Percentiles rank a stretch among this genome's conserved stretches.
phyloP scores from a whole-genome alignment of 2,113 vertebrate species.

The Cinclus cinclus region DNA sequence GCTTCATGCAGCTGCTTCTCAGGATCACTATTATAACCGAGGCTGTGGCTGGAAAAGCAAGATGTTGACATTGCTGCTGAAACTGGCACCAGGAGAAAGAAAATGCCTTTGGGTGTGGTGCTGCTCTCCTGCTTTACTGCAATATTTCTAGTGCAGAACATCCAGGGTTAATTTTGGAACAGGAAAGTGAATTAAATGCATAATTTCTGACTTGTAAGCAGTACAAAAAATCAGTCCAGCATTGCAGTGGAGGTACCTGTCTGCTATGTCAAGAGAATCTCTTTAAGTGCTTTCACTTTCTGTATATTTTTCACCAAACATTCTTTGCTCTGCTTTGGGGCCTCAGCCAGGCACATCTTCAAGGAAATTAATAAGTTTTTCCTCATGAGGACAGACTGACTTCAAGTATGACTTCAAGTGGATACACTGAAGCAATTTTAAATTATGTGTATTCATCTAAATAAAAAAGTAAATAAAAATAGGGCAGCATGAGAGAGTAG shows the following conservation, averaged over 20 bases:
- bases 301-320: background rate
- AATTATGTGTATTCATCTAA: background rate
- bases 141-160: background rate
- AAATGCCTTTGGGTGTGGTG: background rate
- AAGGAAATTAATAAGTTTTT: background rate
- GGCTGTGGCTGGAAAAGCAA: background rate
- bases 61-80: background rate
- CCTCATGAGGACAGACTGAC: background rate
- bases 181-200: background rate
- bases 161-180: background rate
- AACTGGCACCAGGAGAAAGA: background rate
- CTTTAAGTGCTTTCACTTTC: background rate
- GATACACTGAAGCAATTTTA: background rate
- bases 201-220: background rate
- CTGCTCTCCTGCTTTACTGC: background rate
- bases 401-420: conserved; percentile 12
- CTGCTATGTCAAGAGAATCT: background rate
- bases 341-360: background rate
- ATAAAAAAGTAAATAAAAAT: conserved; percentile 21
- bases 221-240: background rate
- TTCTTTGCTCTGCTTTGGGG: background rate
- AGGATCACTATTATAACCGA: background rate
- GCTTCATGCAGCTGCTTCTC: background rate
- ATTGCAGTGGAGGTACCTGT: background rate
- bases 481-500: background rate